phyloP scores from a whole-genome alignment of 1,140 invertebrate species.

The Camponotus floridanus region DNA sequence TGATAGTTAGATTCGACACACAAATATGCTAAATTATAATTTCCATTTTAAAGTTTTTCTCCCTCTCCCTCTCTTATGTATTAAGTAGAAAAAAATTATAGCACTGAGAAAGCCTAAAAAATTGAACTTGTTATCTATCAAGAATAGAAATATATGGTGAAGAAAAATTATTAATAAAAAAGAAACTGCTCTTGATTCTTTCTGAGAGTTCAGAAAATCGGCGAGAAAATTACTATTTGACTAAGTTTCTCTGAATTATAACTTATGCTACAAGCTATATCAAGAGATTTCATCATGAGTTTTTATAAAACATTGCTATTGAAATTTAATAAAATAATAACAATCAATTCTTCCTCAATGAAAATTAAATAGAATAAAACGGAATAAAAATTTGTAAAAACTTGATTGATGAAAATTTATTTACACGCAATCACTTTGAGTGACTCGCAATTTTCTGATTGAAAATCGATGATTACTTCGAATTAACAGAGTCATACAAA shows the following conservation, averaged over 20 bases:
- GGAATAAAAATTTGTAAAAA: too few relatives aligned
- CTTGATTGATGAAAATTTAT: too few relatives aligned
- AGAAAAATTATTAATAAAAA: not conserved
- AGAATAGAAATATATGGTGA: not conserved
- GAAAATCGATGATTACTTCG: too few relatives aligned
- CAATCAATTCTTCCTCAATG: too few relatives aligned
- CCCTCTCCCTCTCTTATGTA: not conserved
- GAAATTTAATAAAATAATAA: not conserved
- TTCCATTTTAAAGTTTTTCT: constrained; percentile 15
- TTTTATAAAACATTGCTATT: not conserved
- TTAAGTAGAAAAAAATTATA: constrained; percentile 19
- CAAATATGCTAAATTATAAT: constrained; percentile 30
- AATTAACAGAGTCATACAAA: not conserved
- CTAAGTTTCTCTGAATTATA: not conserved
- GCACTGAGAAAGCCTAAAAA: not conserved
- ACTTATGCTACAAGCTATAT: not conserved
- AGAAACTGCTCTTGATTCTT: not conserved
- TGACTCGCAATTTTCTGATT: too few relatives aligned
- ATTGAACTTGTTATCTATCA: not conserved
- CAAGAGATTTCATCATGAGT: not conserved
- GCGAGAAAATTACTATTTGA: not conserved
- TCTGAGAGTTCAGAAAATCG: not conserved
- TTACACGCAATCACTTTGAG: too few relatives aligned
- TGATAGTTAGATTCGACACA: constrained; percentile 18
- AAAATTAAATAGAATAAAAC: too few relatives aligned